A percentile compares a stretch with the other conserved stretches of the same genome.
Conservation (phyloP, 2,797 vertebrate species). For the Falco rusticolus region DNA sequence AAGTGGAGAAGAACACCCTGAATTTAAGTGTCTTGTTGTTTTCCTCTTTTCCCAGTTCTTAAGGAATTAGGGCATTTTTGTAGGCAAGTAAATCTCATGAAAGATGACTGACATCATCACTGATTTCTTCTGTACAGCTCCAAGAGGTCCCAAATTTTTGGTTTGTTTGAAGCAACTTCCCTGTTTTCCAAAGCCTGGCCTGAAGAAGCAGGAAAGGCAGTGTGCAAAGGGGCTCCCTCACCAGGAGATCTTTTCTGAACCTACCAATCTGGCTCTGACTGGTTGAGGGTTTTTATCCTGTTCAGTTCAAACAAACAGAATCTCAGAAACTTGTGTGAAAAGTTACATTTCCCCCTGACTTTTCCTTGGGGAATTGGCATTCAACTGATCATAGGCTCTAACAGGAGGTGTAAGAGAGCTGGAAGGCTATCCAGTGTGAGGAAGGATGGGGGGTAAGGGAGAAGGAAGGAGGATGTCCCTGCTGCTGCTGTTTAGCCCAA, state of each 20-base stretch:
- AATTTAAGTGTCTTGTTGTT: background rate
- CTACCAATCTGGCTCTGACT: background rate
- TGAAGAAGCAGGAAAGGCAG: background rate
- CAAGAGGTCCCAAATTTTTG: background rate
- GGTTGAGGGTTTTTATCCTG: background rate
- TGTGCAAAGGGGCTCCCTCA: background rate
- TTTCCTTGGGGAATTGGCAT: background rate
- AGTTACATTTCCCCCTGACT: background rate
- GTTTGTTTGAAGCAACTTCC: background rate
- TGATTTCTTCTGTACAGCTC: background rate
- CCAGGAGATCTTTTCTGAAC: background rate
- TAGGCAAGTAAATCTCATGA: background rate
- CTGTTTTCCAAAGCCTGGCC: background rate
- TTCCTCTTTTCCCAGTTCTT: background rate
- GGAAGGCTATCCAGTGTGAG: background rate
- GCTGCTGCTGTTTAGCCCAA: background rate
- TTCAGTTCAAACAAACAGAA: background rate
- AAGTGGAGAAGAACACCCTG: background rate
- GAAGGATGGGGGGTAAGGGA: background rate
- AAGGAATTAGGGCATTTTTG: background rate
- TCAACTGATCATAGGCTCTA: background rate
- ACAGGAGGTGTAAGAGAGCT: background rate
- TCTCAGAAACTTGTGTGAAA: background rate
- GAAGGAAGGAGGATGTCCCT: background rate
- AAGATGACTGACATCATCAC: background rate